Percentiles rank a stretch among this genome's conserved stretches.
Conservation (phyloP, 2,113 vertebrate genomes). For the Lynx canadensis region DNA sequence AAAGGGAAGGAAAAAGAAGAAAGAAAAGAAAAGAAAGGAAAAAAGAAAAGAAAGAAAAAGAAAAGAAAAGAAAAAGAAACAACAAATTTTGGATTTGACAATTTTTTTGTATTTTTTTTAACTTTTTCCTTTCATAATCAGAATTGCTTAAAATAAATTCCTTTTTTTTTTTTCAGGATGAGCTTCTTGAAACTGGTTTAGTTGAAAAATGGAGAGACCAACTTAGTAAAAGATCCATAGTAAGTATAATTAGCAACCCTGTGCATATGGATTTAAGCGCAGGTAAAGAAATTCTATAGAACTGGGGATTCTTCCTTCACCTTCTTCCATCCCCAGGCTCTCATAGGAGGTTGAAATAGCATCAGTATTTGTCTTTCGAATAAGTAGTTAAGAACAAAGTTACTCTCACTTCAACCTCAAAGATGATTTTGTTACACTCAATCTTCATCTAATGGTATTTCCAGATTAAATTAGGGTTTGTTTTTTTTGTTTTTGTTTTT, state of each 20-base stretch:
- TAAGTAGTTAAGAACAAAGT: neutral
- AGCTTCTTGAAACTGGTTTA: slow-evolving; percentile 91
- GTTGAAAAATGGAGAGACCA: slow-evolving; percentile 91
- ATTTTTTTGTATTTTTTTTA: neutral
- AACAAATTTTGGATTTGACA: neutral
- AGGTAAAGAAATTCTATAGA: neutral
- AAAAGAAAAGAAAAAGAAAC: no score
- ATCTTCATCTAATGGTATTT: neutral
- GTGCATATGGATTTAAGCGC: neutral
- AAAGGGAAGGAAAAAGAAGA: neutral
- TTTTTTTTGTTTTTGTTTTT: neutral
- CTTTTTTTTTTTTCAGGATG: slow-evolving; percentile 83
- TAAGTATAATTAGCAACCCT: slow-evolving; percentile 74
- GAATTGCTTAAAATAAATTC: slow-evolving; percentile 1
- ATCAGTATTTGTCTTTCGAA: neutral
- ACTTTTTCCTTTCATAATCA: neutral
- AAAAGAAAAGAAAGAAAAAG: no score
- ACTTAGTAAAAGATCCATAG: slow-evolving; percentile 88
- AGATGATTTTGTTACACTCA: neutral
- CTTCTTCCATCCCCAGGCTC: neutral
- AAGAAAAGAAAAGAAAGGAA: no score
- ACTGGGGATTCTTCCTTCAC: neutral
- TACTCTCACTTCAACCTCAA: neutral
- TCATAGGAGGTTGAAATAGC: neutral
- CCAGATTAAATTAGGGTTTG: neutral